Evolutionary conservation across 2,888 invertebrate species (phyloP).

Genomic region (Paralinhomoeus sp.): DNA sequence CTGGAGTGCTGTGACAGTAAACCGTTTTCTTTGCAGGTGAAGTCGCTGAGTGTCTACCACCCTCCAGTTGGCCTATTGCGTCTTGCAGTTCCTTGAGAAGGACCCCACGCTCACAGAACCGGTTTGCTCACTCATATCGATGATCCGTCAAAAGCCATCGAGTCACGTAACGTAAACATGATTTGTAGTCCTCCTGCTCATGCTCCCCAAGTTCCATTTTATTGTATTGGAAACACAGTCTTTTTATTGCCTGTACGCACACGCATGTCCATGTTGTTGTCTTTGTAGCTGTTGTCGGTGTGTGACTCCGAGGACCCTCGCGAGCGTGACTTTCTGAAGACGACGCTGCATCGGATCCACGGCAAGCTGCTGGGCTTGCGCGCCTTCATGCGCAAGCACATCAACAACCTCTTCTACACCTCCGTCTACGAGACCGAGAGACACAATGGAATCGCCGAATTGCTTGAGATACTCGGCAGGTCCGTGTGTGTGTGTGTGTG

Average conservation of each 20-base stretch:
- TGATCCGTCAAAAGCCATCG: too few species aligned
- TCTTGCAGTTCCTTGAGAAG: slow-evolving; percentile 93
- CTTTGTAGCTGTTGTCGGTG: slow-evolving; percentile 64
- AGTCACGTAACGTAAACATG: too few species aligned
- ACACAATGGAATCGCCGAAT: slow-evolving; percentile 87
- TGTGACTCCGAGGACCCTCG: slow-evolving; percentile 98
- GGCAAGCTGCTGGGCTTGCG: slow-evolving; percentile 95
- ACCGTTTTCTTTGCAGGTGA: too few species aligned
- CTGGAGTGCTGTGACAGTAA: too few species aligned
- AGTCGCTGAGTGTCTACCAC: slow-evolving; percentile 65
- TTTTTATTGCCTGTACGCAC: too few species aligned
- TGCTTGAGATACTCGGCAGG: slow-evolving; percentile 91
- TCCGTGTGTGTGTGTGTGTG: too few species aligned
- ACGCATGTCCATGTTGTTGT: too few species aligned
- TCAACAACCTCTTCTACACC: slow-evolving; percentile 35
- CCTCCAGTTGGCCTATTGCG: slow-evolving; percentile 93
- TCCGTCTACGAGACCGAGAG: slow-evolving; percentile 99
- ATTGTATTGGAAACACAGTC: too few species aligned
- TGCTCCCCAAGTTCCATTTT: too few species aligned
- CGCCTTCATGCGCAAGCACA: slow-evolving; percentile 58
- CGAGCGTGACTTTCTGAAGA: slow-evolving; percentile 94
- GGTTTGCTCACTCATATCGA: too few species aligned
- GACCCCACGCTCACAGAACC: slow-evolving; percentile 34
- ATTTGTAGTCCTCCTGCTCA: too few species aligned
- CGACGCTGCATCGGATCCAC: slow-evolving; percentile 91